A percentile compares a stretch with the other conserved stretches of the same genome.
phyloP scores from a whole-genome alignment of 2,797 vertebrate species.

The Rhinichthys osculus region DNA sequence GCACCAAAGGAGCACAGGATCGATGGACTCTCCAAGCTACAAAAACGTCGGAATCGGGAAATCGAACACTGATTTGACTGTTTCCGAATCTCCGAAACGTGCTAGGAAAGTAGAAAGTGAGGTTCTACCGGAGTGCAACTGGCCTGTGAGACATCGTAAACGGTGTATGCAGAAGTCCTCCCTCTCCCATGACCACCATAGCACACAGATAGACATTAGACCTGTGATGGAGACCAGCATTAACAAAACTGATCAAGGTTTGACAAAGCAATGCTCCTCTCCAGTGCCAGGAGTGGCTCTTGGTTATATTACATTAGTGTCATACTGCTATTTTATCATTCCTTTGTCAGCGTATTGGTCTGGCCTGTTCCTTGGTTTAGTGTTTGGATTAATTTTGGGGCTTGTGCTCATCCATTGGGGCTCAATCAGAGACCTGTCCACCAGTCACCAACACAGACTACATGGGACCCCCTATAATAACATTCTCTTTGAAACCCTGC shows the following conservation, averaged over 20 bases:
- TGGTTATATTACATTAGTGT: conserved; percentile 76
- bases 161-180: conserved; percentile 58
- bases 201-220: conserved; percentile 55
- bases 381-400: conserved; percentile 83
- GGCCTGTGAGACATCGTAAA: conserved; percentile 64
- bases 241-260: conserved; percentile 29
- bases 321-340: conserved; percentile 85
- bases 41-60: conserved; percentile 62
- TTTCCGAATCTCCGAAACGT: conserved; percentile 67
- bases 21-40: conserved; percentile 59
- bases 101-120: conserved; percentile 68
- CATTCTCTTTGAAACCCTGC: conserved; percentile 40
- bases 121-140: conserved; percentile 68
- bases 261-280: conserved; percentile 21
- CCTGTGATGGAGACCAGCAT: conserved; percentile 78
- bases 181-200: conserved; percentile 62
- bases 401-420: conserved; percentile 81
- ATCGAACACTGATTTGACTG: conserved; percentile 53
- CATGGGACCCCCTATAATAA: conserved; percentile 35
- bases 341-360: conserved; percentile 86
- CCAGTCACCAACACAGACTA: conserved; percentile 23
- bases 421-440: conserved; percentile 55
- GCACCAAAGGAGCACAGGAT: conserved; percentile 66
- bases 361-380: conserved; percentile 83
- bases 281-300: conserved; percentile 79